Conservation (phyloP, 2,888 invertebrate genomes). For the Dasypolia templi region DNA sequence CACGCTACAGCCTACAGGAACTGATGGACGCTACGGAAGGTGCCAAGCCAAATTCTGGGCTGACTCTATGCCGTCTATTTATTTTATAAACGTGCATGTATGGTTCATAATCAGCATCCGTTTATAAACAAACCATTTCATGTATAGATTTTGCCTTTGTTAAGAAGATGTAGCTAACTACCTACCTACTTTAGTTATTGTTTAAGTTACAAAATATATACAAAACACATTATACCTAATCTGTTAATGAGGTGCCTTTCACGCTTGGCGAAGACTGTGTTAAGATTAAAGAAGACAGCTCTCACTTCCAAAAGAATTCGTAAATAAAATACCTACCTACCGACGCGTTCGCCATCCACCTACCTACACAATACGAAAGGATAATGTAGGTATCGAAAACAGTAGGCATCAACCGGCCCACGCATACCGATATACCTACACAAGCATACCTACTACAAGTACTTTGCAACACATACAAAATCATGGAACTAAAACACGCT, state of each 20-base stretch:
- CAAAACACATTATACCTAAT: background rate
- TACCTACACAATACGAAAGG: constrained; percentile 30
- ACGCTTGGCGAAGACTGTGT: background rate
- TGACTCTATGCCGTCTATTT: too few relatives aligned
- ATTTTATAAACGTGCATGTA: too few relatives aligned
- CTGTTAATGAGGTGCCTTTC: background rate
- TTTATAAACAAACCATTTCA: too few relatives aligned
- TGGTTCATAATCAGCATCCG: too few relatives aligned
- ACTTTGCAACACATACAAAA: constrained; percentile 63
- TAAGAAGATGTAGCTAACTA: background rate
- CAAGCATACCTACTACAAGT: constrained; percentile 53
- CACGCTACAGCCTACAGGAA: background rate
- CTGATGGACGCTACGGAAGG: background rate
- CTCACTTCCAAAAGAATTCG: background rate
- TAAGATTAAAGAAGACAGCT: constrained; percentile 1
- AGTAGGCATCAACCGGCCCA: constrained; percentile 65
- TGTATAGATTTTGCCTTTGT: background rate
- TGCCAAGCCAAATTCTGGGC: background rate
- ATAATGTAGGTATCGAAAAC: constrained; percentile 60
- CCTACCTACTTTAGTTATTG: background rate
- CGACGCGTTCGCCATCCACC: constrained; percentile 9
- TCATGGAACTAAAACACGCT: constrained; percentile 66
- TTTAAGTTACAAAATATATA: background rate
- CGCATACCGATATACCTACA: constrained; percentile 61
- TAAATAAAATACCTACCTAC: constrained; percentile 46